Conservation (phyloP, 1,140 invertebrate species). For the Pseudoatta argentina region DNA sequence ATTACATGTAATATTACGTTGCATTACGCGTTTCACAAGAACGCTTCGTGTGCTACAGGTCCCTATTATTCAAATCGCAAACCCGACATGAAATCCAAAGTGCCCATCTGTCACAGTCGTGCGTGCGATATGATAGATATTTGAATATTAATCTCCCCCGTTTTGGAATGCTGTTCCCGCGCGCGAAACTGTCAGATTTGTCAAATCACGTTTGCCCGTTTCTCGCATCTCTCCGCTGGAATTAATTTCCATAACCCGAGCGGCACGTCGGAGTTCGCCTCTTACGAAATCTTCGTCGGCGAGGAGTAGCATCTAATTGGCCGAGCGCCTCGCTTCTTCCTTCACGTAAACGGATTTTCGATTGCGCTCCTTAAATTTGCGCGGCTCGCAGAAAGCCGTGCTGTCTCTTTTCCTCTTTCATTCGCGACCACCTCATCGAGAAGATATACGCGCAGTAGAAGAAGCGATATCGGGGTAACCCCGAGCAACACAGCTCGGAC, state of each 20-base stretch:
- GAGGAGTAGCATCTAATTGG: constrained; percentile 31
- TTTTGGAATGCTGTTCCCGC: constrained; percentile 23
- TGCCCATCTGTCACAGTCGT: constrained; percentile 34
- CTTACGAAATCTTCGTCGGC: constrained; percentile 28
- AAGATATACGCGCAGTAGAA: constrained; percentile 25
- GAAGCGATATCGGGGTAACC: constrained; percentile 44
- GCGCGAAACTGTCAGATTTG: constrained; percentile 43
- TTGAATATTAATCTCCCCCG: constrained; percentile 27
- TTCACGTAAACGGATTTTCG: constrained; percentile 35
- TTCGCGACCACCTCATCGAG: constrained; percentile 2
- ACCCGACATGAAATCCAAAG: constrained; percentile 21
- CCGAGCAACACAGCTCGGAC: constrained; percentile 10
- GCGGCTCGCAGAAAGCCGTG: constrained; percentile 30
- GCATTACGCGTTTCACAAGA: background rate
- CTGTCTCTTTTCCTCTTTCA: background rate
- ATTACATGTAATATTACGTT: constrained; percentile 3
- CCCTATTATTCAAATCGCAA: constrained; percentile 30
- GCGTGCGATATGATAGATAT: constrained; percentile 23
- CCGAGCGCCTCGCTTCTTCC: constrained; percentile 11
- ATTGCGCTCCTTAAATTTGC: constrained; percentile 46
- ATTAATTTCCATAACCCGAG: constrained; percentile 45
- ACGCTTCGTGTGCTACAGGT: background rate
- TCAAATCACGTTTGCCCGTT: constrained; percentile 36
- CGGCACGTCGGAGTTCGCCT: background rate
- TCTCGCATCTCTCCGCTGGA: constrained; percentile 25